Evolutionary conservation across 2,888 invertebrate genomes (phyloP).

Genomic region (Spodoptera picta): DNA sequence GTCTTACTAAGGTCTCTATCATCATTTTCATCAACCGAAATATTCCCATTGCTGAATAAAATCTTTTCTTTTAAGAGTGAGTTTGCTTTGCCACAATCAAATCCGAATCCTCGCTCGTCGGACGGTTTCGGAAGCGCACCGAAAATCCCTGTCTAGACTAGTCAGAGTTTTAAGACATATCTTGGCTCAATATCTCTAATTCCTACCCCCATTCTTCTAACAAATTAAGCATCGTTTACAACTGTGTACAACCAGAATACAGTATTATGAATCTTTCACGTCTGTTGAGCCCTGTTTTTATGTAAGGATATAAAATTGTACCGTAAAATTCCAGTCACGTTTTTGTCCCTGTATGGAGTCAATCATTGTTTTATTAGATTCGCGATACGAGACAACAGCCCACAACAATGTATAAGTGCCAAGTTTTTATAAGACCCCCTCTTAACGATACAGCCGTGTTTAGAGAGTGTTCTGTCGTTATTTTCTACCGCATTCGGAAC

Average conservation of each 20-base stretch:
- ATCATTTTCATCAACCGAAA: too few relatives aligned
- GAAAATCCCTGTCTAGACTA: too few relatives aligned
- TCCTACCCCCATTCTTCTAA: slow-evolving; percentile 26
- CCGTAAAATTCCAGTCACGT: slow-evolving; percentile 83
- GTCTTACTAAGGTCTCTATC: too few relatives aligned
- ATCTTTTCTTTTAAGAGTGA: too few relatives aligned
- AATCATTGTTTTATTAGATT: slow-evolving; percentile 86
- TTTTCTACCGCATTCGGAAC: slow-evolving; percentile 23
- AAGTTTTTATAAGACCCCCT: slow-evolving; percentile 42
- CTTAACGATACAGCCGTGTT: slow-evolving; percentile 47
- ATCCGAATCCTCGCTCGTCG: too few relatives aligned
- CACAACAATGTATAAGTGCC: slow-evolving; percentile 57
- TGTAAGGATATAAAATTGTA: slow-evolving; percentile 78
- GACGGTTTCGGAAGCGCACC: too few relatives aligned
- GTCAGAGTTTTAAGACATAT: too few relatives aligned
- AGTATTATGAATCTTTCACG: slow-evolving; percentile 81
- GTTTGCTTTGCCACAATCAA: too few relatives aligned
- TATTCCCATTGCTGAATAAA: too few relatives aligned
- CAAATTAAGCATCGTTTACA: too few relatives aligned
- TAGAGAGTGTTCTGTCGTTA: slow-evolving; percentile 45
- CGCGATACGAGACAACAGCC: slow-evolving; percentile 53
- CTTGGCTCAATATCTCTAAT: too few relatives aligned
- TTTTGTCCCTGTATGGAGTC: slow-evolving; percentile 73
- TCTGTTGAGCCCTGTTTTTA: slow-evolving; percentile 74
- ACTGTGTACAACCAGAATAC: slow-evolving; percentile 61